phyloP scores from a whole-genome alignment of 2,113 vertebrate genomes.

The Patagioenas fasciata region DNA sequence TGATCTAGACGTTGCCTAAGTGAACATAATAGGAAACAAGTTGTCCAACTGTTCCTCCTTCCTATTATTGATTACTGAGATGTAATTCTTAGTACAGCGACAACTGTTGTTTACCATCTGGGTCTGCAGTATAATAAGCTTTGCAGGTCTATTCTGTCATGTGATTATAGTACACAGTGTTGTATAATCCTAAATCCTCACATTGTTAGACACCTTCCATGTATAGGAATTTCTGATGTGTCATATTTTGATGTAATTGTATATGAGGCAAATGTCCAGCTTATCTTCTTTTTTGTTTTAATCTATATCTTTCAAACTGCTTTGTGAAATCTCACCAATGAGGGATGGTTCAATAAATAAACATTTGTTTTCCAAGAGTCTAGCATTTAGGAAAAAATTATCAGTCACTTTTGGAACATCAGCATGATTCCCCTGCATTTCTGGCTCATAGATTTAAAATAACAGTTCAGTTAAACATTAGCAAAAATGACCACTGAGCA shows the following conservation, averaged over 20 bases:
- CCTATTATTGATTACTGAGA: slow-evolving; percentile 75
- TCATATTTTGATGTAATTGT: slow-evolving; percentile 20
- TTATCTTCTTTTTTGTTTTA: slow-evolving; percentile 16
- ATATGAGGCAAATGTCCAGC: not conserved
- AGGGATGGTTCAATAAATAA: slow-evolving; percentile 18
- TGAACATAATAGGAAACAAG: slow-evolving; percentile 77
- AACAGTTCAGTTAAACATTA: not conserved
- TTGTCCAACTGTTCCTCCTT: slow-evolving; percentile 74
- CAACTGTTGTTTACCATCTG: slow-evolving; percentile 77
- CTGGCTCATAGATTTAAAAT: not conserved
- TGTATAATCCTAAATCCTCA: slow-evolving; percentile 43
- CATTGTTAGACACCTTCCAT: not conserved
- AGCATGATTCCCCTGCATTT: not conserved
- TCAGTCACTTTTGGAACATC: not conserved
- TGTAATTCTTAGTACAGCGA: slow-evolving; percentile 69
- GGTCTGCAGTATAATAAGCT: slow-evolving; percentile 69
- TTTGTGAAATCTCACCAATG: not conserved
- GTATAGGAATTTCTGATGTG: slow-evolving; percentile 34
- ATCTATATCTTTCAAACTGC: not conserved
- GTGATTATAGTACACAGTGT: slow-evolving; percentile 19
- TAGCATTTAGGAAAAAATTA: not conserved
- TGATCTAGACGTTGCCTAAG: slow-evolving; percentile 75
- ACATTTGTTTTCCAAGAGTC: not conserved
- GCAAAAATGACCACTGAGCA: not conserved
- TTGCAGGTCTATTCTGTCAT: slow-evolving; percentile 59